Conservation (phyloP, 2,113 vertebrate species). For the Halcyon senegalensis region DNA sequence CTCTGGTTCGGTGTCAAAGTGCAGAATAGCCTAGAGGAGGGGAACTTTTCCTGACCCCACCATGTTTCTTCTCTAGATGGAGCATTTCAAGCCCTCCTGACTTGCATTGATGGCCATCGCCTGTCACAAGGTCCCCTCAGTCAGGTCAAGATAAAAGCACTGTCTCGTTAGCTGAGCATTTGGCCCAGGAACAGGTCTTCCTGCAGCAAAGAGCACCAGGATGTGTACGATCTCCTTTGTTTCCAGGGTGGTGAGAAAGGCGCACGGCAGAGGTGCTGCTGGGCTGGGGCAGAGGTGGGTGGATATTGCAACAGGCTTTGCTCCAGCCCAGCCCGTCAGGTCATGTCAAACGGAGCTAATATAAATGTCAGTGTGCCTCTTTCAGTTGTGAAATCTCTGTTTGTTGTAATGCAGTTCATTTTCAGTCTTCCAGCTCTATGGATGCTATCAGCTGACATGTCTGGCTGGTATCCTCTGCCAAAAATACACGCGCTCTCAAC, state of each 20-base stretch:
- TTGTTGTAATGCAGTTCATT: conserved; percentile 61
- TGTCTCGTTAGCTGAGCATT: not conserved
- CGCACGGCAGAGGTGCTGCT: not conserved
- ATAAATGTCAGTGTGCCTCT: conserved; percentile 68
- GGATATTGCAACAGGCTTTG: not conserved
- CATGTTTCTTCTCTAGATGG: not conserved
- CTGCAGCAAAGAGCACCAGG: not conserved
- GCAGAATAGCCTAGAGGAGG: not conserved
- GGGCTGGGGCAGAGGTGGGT: not conserved
- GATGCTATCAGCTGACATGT: conserved; percentile 66
- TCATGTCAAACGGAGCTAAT: conserved; percentile 66
- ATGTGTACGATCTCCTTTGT: not conserved
- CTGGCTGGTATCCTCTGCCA: conserved; percentile 70
- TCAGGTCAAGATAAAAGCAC: not conserved
- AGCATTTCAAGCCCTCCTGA: not conserved
- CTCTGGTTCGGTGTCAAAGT: not conserved
- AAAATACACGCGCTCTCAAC: conserved; percentile 56
- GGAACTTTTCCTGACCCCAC: not conserved
- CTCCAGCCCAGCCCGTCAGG: conserved; percentile 37
- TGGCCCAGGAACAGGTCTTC: not conserved
- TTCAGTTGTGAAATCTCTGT: conserved; percentile 64
- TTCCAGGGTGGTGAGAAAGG: not conserved
- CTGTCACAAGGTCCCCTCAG: not conserved
- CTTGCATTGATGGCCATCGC: not conserved
- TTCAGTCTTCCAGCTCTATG: conserved; percentile 61